phyloP scores from a whole-genome alignment of 1,140 invertebrate species.

The Drosophila cardini region DNA sequence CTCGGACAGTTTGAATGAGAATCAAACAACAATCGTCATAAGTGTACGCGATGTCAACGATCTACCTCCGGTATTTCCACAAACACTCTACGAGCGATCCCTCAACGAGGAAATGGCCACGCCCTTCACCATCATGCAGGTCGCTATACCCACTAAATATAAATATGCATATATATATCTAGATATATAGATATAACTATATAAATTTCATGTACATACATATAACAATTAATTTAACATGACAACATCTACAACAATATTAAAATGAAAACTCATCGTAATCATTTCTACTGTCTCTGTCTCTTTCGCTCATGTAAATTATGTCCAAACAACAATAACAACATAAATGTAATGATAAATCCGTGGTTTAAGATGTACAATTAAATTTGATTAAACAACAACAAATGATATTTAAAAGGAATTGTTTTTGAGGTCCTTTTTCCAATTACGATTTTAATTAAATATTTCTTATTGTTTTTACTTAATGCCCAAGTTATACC shows the following conservation, averaged over 20 bases:
- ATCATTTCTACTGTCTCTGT: slow-evolving; percentile 39
- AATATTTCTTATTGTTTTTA: slow-evolving; percentile 1
- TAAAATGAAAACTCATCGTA: slow-evolving; percentile 32
- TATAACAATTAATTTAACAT: slow-evolving; percentile 73
- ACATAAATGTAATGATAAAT: slow-evolving; percentile 52
- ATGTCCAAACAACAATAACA: slow-evolving; percentile 56
- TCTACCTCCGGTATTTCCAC: slow-evolving; percentile 91
- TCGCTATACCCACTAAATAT: slow-evolving; percentile 74
- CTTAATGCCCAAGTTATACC: neutral
- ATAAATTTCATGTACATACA: slow-evolving; percentile 28
- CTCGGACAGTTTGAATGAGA: slow-evolving; percentile 94
- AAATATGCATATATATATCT: slow-evolving; percentile 34
- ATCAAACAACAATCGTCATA: slow-evolving; percentile 91
- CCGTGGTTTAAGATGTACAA: slow-evolving; percentile 31
- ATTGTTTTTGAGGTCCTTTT: slow-evolving; percentile 18
- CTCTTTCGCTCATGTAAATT: slow-evolving; percentile 42
- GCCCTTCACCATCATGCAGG: slow-evolving; percentile 88
- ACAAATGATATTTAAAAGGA: slow-evolving; percentile 8
- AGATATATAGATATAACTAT: slow-evolving; percentile 17
- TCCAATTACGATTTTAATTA: slow-evolving; percentile 29
- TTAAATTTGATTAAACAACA: slow-evolving; percentile 29
- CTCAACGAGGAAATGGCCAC: slow-evolving; percentile 89
- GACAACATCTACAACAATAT: slow-evolving; percentile 17
- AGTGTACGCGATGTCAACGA: slow-evolving; percentile 93
- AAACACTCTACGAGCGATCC: slow-evolving; percentile 88